A percentile compares a stretch with the other conserved stretches of the same genome.
Conservation (phyloP, 2,888 invertebrate genomes). For the Drosophila parthenogenetica region DNA sequence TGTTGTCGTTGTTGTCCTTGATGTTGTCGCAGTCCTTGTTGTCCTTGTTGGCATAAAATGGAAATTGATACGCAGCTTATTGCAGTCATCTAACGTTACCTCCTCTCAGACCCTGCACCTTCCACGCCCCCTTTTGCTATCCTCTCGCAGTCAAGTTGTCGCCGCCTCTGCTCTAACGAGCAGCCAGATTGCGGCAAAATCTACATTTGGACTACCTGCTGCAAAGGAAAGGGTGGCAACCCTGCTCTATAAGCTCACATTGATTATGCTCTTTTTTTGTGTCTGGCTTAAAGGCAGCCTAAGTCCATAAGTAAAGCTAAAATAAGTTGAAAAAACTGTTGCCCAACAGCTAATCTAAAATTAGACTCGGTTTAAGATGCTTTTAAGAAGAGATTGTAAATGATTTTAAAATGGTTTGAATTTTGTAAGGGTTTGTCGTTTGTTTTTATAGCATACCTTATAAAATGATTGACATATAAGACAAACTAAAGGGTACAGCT, state of each 20-base stretch:
- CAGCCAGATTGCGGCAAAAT: constrained; percentile 18
- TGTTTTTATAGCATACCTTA: too few relatives aligned
- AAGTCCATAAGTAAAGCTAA: neutral
- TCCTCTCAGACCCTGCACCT: neutral
- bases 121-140: too few relatives aligned
- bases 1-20: constrained; percentile 10
- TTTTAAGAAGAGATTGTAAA: neutral
- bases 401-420: neutral
- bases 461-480: too few relatives aligned
- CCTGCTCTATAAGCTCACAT: constrained; percentile 12
- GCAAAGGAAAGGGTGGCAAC: constrained; percentile 18
- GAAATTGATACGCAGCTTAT: constrained; percentile 60
- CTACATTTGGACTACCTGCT: constrained; percentile 23
- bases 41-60: constrained; percentile 44
- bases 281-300: neutral
- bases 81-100: constrained; percentile 20
- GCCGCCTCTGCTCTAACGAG: constrained; percentile 25
- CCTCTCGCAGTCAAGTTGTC: too few relatives aligned
- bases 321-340: neutral
- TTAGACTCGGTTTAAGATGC: neutral
- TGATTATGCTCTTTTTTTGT: constrained; percentile 16
- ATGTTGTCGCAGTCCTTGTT: constrained; percentile 18
- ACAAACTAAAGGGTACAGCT: too few relatives aligned
- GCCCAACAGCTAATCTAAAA: neutral
- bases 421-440: too few relatives aligned